These are phyloP conservation scores for Andrena haemorrhoa DNA, from an alignment of 2,888 invertebrate genomes.

Conservation along the genomic window DNA sequence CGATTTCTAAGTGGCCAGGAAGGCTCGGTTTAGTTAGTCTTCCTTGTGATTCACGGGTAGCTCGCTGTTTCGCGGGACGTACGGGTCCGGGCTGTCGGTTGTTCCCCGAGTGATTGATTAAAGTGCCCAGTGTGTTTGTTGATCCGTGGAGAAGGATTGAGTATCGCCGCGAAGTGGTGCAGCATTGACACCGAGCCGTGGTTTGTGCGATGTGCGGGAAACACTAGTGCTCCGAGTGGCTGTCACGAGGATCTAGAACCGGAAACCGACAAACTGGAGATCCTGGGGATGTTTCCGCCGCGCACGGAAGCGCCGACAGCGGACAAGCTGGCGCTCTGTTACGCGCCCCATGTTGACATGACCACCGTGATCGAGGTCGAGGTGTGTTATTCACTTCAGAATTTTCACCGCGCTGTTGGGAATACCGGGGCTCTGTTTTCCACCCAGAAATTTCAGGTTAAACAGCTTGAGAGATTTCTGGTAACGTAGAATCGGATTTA, in stretches of 20 bases:
- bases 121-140: constrained; percentile 27
- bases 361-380: constrained; percentile 92
- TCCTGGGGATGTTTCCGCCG: constrained; percentile 84
- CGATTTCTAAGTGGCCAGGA: too few species aligned
- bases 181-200: neutral
- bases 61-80: neutral
- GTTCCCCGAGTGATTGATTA: neutral
- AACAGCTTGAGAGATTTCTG: neutral
- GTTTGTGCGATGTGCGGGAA: constrained; percentile 1
- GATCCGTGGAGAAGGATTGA: neutral
- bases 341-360: constrained; percentile 90
- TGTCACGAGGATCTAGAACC: constrained; percentile 20
- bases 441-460: neutral
- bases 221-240: neutral
- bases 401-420: neutral
- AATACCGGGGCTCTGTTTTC: neutral
- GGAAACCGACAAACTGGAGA: constrained; percentile 81
- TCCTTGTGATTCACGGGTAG: neutral
- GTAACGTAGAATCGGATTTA: neutral
- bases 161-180: constrained; percentile 13
- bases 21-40: neutral
- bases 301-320: constrained; percentile 83
- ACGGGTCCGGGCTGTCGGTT: neutral
- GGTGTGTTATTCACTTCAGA: constrained; percentile 83
- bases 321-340: constrained; percentile 88